A percentile compares a stretch with the other conserved stretches of the same genome.
phyloP scores from a whole-genome alignment of 2,888 invertebrate genomes.

The Aphidoletes aphidimyza region DNA sequence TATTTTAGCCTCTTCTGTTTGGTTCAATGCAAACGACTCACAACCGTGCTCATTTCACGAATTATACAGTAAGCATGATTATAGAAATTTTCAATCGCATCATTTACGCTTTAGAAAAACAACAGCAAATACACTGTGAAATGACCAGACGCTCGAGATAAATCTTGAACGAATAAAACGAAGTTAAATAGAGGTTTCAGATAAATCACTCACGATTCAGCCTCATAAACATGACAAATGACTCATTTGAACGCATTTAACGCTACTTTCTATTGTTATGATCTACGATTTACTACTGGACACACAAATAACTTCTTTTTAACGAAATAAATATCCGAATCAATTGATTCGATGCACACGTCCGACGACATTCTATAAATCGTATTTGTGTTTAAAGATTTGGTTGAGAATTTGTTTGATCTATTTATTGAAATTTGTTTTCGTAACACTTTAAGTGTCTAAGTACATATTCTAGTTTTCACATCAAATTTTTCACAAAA shows the following conservation, averaged over 20 bases:
- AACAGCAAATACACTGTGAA: background rate
- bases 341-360: conserved; percentile 24
- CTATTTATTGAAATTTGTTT: background rate
- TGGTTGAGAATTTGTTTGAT: background rate
- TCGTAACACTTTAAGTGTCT: too few relatives aligned
- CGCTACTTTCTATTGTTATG: background rate
- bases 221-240: conserved; percentile 19
- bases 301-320: background rate
- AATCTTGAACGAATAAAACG: background rate
- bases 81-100: background rate
- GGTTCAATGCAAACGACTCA: conserved; percentile 43
- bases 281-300: background rate
- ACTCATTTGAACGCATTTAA: conserved; percentile 43
- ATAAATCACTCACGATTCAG: background rate
- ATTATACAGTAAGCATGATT: background rate
- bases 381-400: background rate
- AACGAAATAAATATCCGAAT: background rate
- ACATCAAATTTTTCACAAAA: too few relatives aligned
- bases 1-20: background rate
- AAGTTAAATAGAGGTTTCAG: background rate
- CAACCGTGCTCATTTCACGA: background rate
- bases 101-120: background rate
- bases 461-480: too few relatives aligned
- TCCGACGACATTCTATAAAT: background rate
- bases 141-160: too few relatives aligned